A percentile compares a stretch with the other conserved stretches of the same genome.
Evolutionary conservation across 2,888 invertebrate genomes (phyloP).

Genomic region (Polymixis flavicincta): DNA sequence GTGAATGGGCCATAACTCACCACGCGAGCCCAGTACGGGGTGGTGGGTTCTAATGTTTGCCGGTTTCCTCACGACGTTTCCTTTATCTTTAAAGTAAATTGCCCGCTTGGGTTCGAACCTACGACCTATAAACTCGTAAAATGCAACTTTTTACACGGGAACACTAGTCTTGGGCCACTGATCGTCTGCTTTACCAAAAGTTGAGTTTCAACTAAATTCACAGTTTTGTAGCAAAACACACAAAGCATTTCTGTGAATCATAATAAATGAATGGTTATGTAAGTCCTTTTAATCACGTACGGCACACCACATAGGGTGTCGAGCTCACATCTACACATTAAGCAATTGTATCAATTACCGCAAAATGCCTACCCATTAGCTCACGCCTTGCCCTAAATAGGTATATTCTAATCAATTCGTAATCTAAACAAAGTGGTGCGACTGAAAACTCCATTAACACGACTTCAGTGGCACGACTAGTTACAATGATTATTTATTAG

Average conservation of each 20-base stretch:
- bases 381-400: constrained; percentile 49
- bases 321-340: constrained; percentile 9
- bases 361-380: constrained; percentile 37
- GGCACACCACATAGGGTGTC: neutral
- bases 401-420: constrained; percentile 59
- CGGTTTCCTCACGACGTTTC: too few relatives aligned
- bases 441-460: constrained; percentile 69
- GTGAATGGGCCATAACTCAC: too few relatives aligned
- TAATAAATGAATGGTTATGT: neutral
- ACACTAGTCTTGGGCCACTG: neutral
- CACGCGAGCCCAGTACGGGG: too few relatives aligned
- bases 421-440: constrained; percentile 64
- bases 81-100: too few relatives aligned
- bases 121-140: too few relatives aligned
- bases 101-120: too few relatives aligned
- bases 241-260: constrained; percentile 3
- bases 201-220: constrained; percentile 7
- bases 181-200: neutral
- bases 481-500: constrained; percentile 84
- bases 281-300: constrained; percentile 9
- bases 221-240: neutral
- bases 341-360: constrained; percentile 48
- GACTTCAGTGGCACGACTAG: constrained; percentile 65
- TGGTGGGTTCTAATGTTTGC: too few relatives aligned
- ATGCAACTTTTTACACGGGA: too few relatives aligned